These are phyloP conservation scores for Catharus bicknelli DNA, from an alignment of 2,113 vertebrate species.

Conservation along the genomic window DNA sequence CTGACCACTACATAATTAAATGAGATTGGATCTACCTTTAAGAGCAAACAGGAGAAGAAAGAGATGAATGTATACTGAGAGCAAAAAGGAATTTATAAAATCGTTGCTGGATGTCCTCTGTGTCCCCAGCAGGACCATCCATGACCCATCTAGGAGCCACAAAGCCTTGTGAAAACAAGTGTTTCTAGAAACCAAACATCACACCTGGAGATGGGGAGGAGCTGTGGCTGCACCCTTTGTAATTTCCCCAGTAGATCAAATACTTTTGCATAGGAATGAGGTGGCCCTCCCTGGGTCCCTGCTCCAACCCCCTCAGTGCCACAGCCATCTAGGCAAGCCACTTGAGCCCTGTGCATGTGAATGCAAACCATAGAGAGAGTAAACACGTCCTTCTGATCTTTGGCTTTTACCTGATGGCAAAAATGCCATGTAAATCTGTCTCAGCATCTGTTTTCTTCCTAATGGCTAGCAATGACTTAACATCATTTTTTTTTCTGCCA, in stretches of 20 bases:
- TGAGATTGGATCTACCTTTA: neutral
- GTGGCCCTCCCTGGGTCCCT: neutral
- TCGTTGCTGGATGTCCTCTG: neutral
- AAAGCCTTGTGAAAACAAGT: neutral
- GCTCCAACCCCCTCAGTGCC: neutral
- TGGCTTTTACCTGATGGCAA: neutral
- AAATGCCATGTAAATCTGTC: neutral
- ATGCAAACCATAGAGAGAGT: neutral
- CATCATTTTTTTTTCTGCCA: neutral
- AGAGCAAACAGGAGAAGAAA: neutral
- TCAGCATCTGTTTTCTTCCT: neutral
- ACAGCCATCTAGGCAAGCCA: neutral
- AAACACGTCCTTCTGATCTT: neutral
- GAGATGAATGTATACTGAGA: neutral
- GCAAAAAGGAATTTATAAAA: neutral
- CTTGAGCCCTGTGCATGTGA: neutral
- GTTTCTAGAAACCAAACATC: accelerated
- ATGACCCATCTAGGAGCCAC: accelerated
- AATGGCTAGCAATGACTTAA: neutral
- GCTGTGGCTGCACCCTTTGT: neutral
- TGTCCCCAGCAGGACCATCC: neutral
- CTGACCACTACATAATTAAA: neutral
- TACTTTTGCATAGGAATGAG: neutral
- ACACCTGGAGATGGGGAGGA: neutral
- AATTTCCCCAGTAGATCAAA: neutral